Conservation (phyloP, 2,113 vertebrate genomes). For the Oncorhynchus keta region DNA sequence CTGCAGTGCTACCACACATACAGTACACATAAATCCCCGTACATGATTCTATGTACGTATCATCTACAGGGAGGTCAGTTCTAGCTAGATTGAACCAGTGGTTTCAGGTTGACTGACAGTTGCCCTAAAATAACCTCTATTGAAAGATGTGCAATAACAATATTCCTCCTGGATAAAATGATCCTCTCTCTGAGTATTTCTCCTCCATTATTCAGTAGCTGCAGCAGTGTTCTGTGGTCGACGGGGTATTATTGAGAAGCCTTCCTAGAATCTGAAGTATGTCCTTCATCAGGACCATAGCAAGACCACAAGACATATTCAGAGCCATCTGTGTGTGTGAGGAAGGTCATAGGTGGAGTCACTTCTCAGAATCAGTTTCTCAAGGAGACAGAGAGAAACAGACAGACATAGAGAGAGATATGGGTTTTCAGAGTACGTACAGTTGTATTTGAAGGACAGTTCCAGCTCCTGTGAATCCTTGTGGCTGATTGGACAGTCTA, state of each 20-base stretch:
- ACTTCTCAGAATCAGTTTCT: not conserved
- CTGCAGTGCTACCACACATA: not conserved
- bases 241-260: not conserved
- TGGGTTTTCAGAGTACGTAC: slow-evolving; percentile 47
- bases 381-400: not conserved
- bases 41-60: not conserved
- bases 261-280: not conserved
- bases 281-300: not conserved
- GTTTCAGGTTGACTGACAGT: not conserved
- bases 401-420: not conserved
- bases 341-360: not conserved
- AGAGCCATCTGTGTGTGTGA: not conserved
- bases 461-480: slow-evolving; percentile 65
- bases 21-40: not conserved
- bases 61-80: too few relatives aligned
- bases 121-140: not conserved
- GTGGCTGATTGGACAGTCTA: slow-evolving; percentile 64
- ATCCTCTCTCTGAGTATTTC: not conserved
- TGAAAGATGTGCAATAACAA: not conserved
- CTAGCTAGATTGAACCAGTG: not conserved
- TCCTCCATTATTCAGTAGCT: not conserved
- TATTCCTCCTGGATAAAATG: not conserved
- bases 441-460: slow-evolving; percentile 65
- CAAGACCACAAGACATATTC: not conserved
- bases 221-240: not conserved